Percentiles rank a stretch among this genome's conserved stretches.
Conservation (phyloP, 2,113 vertebrate species). For the Istiophorus platypterus region DNA sequence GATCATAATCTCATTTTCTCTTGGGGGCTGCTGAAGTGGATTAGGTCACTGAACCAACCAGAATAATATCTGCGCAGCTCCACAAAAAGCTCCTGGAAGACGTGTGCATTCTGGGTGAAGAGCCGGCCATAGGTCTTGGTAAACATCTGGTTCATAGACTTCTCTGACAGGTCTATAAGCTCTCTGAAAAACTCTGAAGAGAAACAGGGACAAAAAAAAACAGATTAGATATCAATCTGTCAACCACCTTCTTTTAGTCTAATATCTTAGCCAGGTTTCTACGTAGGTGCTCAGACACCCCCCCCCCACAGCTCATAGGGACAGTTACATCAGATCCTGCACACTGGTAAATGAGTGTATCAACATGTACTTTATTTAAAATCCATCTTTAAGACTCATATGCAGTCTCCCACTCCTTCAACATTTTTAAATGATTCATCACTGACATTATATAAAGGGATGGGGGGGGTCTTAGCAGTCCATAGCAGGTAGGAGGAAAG, state of each 20-base stretch:
- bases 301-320: conserved; percentile 34
- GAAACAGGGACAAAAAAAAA: conserved; percentile 32
- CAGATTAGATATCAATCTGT: conserved; percentile 38
- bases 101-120: conserved; percentile 88
- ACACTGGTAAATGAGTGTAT: conserved; percentile 55
- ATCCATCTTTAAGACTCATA: conserved; percentile 60
- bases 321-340: conserved; percentile 59
- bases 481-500: conserved; percentile 65
- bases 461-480: conserved; percentile 59
- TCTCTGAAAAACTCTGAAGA: conserved; percentile 90
- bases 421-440: conserved; percentile 73
- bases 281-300: conserved; percentile 29
- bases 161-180: conserved; percentile 89
- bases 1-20: not conserved
- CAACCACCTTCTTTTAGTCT: conserved; percentile 37
- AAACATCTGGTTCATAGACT: conserved; percentile 91
- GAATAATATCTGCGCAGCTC: conserved; percentile 89
- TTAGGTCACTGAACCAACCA: conserved; percentile 73
- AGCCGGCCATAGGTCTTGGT: conserved; percentile 90
- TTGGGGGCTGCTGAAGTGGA: not conserved
- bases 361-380: conserved; percentile 58
- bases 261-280: conserved; percentile 41
- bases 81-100: conserved; percentile 87
- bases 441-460: conserved; percentile 73
- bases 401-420: conserved; percentile 68